Conservation (phyloP, 2,888 invertebrate species). For the Didymodactylos carnosus region DNA sequence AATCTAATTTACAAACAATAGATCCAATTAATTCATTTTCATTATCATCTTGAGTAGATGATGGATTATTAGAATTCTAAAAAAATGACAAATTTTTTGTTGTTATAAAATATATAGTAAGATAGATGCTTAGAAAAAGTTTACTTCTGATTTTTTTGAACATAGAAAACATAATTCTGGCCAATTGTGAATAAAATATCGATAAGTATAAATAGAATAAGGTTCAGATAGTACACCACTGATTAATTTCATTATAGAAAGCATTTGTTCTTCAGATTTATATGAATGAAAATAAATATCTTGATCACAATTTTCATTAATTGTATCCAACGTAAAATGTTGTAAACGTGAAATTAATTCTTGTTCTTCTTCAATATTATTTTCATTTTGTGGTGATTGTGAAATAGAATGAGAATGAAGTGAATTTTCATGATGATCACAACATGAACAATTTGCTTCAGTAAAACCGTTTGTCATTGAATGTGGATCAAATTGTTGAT, state of each 20-base stretch:
- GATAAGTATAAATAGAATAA: conserved; percentile 97
- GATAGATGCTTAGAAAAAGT: background rate
- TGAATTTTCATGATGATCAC: background rate
- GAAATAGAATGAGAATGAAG: too few species aligned
- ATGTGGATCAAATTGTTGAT: too few species aligned
- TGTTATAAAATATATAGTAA: background rate
- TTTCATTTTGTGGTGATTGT: too few species aligned
- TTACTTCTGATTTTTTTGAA: background rate
- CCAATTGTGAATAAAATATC: conserved; percentile 99
- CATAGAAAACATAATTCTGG: conserved; percentile 90
- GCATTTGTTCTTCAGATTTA: conserved; percentile 5
- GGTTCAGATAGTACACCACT: conserved; percentile 97
- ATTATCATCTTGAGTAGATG: conserved; percentile 19
- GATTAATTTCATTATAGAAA: conserved; percentile 75
- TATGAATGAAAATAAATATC: background rate
- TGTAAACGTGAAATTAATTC: background rate
- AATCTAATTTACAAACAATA: conserved; percentile 91
- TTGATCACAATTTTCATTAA: background rate
- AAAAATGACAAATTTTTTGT: conserved; percentile 16
- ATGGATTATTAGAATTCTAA: conserved; percentile 14
- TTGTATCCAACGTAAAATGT: too few species aligned
- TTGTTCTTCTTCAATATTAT: background rate
- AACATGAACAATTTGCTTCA: too few species aligned
- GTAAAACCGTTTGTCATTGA: too few species aligned
- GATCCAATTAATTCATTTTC: conserved; percentile 75